A percentile compares a stretch with the other conserved stretches of the same genome.
phyloP scores from a whole-genome alignment of 2,888 invertebrate genomes.

The Slavum lentiscoides region DNA sequence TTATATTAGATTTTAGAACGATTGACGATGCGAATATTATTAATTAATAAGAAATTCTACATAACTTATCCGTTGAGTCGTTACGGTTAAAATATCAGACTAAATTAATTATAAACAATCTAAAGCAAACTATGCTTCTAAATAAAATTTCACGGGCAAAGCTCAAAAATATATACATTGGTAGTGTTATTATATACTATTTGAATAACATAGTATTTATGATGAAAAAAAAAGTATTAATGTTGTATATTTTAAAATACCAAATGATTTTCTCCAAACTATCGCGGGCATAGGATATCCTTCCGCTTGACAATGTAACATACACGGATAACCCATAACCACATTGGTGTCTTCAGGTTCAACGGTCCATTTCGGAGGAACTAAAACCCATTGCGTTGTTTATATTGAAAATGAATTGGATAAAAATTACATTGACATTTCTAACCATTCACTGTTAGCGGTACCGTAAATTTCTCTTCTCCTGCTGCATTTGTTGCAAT shows the following conservation, averaged over 20 bases:
- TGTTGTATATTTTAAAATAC: conserved; percentile 60
- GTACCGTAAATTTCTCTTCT: conserved; percentile 75
- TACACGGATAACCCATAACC: conserved; percentile 80
- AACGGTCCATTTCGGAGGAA: conserved; percentile 86
- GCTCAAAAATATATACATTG: too few species aligned
- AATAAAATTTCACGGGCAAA: too few species aligned
- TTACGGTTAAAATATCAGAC: too few species aligned
- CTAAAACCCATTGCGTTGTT: conserved; percentile 61
- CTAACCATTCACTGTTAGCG: conserved; percentile 77
- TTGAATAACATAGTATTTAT: too few species aligned
- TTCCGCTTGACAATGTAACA: conserved; percentile 85
- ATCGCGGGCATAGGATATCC: conserved; percentile 88
- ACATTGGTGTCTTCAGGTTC: conserved; percentile 83
- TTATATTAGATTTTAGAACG: too few species aligned
- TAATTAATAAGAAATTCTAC: too few species aligned
- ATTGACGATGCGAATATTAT: too few species aligned
- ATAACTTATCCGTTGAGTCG: too few species aligned
- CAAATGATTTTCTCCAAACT: conserved; percentile 87
- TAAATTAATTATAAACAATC: too few species aligned
- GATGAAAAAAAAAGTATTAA: too few species aligned
- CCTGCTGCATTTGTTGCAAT: conserved; percentile 87
- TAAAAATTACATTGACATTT: neutral
- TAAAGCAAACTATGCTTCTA: too few species aligned
- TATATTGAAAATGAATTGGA: neutral
- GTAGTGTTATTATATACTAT: too few species aligned